Base-by-base conservation (phyloP, 2,888 invertebrate species). In the Chloromyia formosa region DNA sequence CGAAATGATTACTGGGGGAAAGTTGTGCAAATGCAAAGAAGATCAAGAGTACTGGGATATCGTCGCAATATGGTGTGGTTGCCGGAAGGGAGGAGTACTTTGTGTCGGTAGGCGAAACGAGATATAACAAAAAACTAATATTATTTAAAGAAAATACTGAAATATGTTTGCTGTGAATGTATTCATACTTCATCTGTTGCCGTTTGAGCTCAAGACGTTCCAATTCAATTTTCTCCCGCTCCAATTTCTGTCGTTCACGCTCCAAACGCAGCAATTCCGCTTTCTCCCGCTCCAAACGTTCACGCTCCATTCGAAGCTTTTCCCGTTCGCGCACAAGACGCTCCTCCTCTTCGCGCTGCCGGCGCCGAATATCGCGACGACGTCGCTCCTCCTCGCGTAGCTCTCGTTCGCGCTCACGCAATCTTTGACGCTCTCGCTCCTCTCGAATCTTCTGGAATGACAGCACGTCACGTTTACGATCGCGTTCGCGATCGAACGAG, bases 221-320 rank as follows among this genome's bases (percentile, higher is more conserved):
- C 79, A 92, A 85, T 81, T 92, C 92, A 73, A 92, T 83, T 81
- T 91, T 91, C 80, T 94, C 94, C 16, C 93, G 86, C 81, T 92
- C 92, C 77, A 91, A 82, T 78, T 94, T 90, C 81, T 95, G 94
- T 66, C 94, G 89, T 83, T 96, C 96, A 16, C 95, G 89, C 83
- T 96, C 95, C 78, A 95, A 84, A 71, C 94, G 90, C 78, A 96
- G 86, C 23, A 96, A 84, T 82, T 96, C 95, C 16, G 93, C 92
- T 84, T 94, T 94, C 82, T 96, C 95, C 1, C 94, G 90, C 82
- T 97, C 97, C 73, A 96, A 91, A 79, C 92, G 91, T 80, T 95
- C 95, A 22, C 95, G 89, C 85, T 97, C 97, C 14, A 93, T 86
- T 61, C 93, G 89, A 77, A 95, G 86, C 81, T 93, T 93, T 81